Base-by-base conservation (phyloP, 1,140 invertebrate species). In the Mercenaria mercenaria region DNA sequence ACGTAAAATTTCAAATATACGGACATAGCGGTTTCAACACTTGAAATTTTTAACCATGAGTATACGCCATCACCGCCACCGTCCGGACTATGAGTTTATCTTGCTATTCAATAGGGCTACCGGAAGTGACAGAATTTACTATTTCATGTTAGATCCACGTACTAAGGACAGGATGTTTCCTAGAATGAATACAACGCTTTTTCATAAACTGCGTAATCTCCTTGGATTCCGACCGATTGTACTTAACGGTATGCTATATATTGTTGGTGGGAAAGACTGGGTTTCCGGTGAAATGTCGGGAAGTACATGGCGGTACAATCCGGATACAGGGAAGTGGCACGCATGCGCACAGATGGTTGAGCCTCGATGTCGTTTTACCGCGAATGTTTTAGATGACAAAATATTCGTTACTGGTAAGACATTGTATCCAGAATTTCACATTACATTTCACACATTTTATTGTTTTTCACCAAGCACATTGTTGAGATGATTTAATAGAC, bases 51-150 rank as follows among this genome's bases (percentile, higher is more conserved):
- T 11, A 77, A 26, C 2, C 8, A 79, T 79, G 76, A 79, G 50
- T 37, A 29, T 77, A 11, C 69, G 84, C 1, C 8, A 77, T 47
- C 34, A 61, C 39, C 43, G 56, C 23, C 34, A 80, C 26, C 37
- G 59, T 37, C 56, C n/a, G 50, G 39, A 39, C 32, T 92, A 86
- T 50, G 92, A 93, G 29, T 95, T 93, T 82, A 82, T 97, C 96
- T 32, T 97, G 97, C 94, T 97, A 96, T 95, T 95, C 67, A 93
- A 94, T 79, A 92, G 88, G 43, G 87, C 86, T 10, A 92, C 93
- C 10, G 94, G 94, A n/a, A 93, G 92, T 87, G 91, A 93, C 26
- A 92, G 91, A 37, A 91, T 94, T n/a, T 80, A 91, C 34, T 95
- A 94, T 82, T 92, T 94, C 52, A 94, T 95, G 94, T 80, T 95